phyloP scores from a whole-genome alignment of 2,797 vertebrate species.

The Cyprinodon diabolis region DNA sequence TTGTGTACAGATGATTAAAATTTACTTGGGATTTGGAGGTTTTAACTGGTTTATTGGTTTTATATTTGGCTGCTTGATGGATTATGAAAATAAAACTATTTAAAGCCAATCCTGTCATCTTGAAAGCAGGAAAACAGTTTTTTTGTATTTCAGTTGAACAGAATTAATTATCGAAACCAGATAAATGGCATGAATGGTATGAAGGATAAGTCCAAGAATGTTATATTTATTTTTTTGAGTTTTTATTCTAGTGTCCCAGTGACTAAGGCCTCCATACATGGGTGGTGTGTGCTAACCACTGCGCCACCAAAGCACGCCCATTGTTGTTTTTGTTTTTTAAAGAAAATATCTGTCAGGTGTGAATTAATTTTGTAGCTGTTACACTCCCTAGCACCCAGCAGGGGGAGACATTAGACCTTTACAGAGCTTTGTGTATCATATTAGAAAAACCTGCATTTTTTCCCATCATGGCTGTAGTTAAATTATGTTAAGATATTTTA shows the following conservation, averaged over 20 bases:
- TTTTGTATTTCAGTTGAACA: not conserved
- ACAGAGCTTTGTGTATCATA: not conserved
- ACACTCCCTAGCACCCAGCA: not conserved
- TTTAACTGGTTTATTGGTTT: not conserved
- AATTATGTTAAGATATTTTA: not conserved
- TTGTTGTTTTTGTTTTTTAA: too few relatives aligned
- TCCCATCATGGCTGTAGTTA: not conserved
- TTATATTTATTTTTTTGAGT: too few relatives aligned
- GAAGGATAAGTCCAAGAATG: too few relatives aligned
- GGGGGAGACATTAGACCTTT: not conserved
- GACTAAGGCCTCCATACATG: too few relatives aligned
- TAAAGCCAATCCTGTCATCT: not conserved
- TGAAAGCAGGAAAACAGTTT: not conserved
- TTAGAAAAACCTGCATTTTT: too few relatives aligned
- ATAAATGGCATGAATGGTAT: too few relatives aligned
- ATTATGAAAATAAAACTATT: not conserved
- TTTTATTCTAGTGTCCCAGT: too few relatives aligned
- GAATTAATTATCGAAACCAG: too few relatives aligned
- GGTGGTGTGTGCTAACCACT: too few relatives aligned
- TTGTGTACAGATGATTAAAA: not conserved
- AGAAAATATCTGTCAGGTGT: not conserved
- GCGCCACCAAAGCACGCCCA: too few relatives aligned
- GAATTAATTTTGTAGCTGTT: not conserved
- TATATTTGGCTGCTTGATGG: not conserved
- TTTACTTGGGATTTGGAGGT: too few relatives aligned